Evolutionary conservation across 2,888 invertebrate genomes (phyloP), one percentile per base, ranked within the genome.

Genomic region (Spatulosminthurus flaviceps): DNA sequence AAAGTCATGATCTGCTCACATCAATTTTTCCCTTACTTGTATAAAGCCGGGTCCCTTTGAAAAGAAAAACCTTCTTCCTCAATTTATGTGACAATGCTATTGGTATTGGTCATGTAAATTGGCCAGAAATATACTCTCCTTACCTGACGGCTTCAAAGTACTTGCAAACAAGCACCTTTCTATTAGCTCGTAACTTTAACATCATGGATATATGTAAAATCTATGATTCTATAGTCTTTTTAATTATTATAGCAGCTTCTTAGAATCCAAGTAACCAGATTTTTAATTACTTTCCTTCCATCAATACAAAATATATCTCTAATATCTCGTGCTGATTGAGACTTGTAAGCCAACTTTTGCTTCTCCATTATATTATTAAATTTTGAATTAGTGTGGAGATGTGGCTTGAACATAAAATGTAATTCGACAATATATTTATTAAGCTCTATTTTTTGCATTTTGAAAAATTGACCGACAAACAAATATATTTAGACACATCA

Each of bases 261-360:
- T 19, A 51, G 2, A 51, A 51, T 51, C 51, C n/a, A n/a, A n/a
- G n/a, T 51, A 51, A 51, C n/a, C 11, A 26, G 24, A 64, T 26
- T 64, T 64, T 64, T 64, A 64, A 64, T 64, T 64, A 64, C 64
- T 24, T 64, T 22, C 64, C 11, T 64, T n/a, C n/a, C n/a, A n/a
- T n/a, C n/a, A n/a, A n/a, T n/a, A n/a, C n/a, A n/a, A n/a, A n/a
- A n/a, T n/a, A n/a, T n/a, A n/a, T n/a, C n/a, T n/a, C n/a, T 24
- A 64, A 64, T 64, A 64, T 26, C 64, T 64, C 64, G 64, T 64
- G 64, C 64, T 64, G 64, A 64, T 64, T 64, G 64, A 26, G 64
- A 64, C 64, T 64, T 22, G 64, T 64, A 64, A 24, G 24, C 64
- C 64, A 11, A 26, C 24, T 64, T 64, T 64, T n/a, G n/a, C n/a